These are phyloP conservation scores for Trypoxylon attenuatum DNA, from an alignment of 2,888 invertebrate species.

Conservation along the genomic window DNA sequence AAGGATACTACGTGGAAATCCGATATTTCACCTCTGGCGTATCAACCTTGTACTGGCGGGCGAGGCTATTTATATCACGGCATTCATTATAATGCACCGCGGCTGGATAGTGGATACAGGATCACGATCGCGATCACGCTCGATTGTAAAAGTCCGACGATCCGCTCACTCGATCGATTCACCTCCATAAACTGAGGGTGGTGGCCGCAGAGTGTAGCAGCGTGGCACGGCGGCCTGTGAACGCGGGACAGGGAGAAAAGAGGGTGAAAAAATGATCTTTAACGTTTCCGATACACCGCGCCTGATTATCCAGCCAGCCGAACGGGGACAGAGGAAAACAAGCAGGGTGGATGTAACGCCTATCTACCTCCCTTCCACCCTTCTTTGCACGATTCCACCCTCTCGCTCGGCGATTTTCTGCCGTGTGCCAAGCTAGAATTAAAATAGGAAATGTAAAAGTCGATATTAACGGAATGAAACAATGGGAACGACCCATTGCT, in stretches of 20 bases:
- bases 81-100: conserved; percentile 24
- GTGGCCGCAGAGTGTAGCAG: too few relatives aligned
- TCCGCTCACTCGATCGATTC: too few relatives aligned
- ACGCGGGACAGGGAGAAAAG: conserved; percentile 4
- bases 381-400: conserved; percentile 13
- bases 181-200: too few relatives aligned
- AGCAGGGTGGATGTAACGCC: too few relatives aligned
- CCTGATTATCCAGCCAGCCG: conserved; percentile 54
- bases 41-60: conserved; percentile 24
- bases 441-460: conserved; percentile 31
- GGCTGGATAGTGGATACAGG: conserved; percentile 31
- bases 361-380: background rate
- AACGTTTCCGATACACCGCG: conserved; percentile 66
- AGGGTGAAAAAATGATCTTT: conserved; percentile 67
- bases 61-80: conserved; percentile 40
- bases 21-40: conserved; percentile 21
- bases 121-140: too few relatives aligned
- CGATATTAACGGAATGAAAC: conserved; percentile 52
- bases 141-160: conserved; percentile 49
- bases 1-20: conserved; percentile 9
- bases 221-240: background rate
- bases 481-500: conserved; percentile 41
- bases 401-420: conserved; percentile 24
- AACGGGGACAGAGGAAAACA: conserved; percentile 30
- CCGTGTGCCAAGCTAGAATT: conserved; percentile 8